These are phyloP conservation scores for Caenorhabditis elegans DNA, from an alignment of 1,140 invertebrate genomes.

Conservation along the genomic window WBcel235 BX284606.5:15083501-15084000, in stretches of 20 bases:
- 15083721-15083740: slow-evolving; percentile 14
- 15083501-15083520: background rate
- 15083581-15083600: background rate
- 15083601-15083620: too few species aligned
- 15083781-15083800: too few species aligned
- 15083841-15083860: background rate
- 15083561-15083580: background rate
- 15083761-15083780: too few species aligned
- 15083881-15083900: background rate
- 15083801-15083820: background rate
- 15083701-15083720: background rate
- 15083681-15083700: background rate
- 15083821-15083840: slow-evolving; percentile 1
- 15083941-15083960: background rate
- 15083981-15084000: background rate
- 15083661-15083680: background rate
- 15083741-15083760: too few species aligned
- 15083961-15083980: background rate
- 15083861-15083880: background rate
- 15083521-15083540: background rate
- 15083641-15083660: slow-evolving; percentile 18
- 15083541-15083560: background rate
- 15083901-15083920: background rate
- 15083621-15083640: too few species aligned
- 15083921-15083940: background rate